Base-by-base conservation (phyloP, 2,888 invertebrate genomes). In the Malacosoma neustria region DNA sequence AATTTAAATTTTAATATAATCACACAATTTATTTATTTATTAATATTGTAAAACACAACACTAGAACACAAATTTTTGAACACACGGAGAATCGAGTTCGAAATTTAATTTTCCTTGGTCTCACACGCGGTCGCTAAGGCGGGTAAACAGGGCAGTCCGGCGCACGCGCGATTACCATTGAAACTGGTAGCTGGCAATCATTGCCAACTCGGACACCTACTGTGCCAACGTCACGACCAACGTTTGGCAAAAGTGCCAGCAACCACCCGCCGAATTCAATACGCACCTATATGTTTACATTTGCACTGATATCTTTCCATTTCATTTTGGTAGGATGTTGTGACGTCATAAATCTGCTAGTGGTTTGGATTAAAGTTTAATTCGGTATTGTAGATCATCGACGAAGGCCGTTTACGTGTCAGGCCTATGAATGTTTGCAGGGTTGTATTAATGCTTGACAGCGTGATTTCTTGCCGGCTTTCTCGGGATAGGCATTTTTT, bases 91-190 rank as follows among this genome's bases (percentile, higher is more conserved):
- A 45, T 32, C 37, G 43, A 46, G 51, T 55, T 61, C 46, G 53
- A 61, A 57, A 57, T 64, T 64, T 43, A 58, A 61, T 60, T 42
- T 46, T 40, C 41, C 51, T 41, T 57, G 65, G 60, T 72, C 71
- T 70, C 72, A 75, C 71, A 68, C 69, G 70, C 73, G 72, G 60
- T 61, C 48, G 54, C 51, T 58, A 57, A 52, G 68, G 72, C 70
- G 71, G 72, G 61, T 69, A 69, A 61, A 49, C 49, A 58, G 68
- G 72, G 67, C 69, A 68, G 66, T 60, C 61, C 67, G 64, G 63
- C 79, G 76, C 72, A 68, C 66, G 69, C 80, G 77, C 76, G 55
- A 51, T 59, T 72, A 57, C 63, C 63, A 69, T 69, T 74, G 69
- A 67, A 63, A 72, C 75, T 72, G 75, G n/a, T n/a, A n/a, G 60